Evolutionary conservation across 2,888 invertebrate species (phyloP).

Genomic region (Microdon myrmicae): DNA sequence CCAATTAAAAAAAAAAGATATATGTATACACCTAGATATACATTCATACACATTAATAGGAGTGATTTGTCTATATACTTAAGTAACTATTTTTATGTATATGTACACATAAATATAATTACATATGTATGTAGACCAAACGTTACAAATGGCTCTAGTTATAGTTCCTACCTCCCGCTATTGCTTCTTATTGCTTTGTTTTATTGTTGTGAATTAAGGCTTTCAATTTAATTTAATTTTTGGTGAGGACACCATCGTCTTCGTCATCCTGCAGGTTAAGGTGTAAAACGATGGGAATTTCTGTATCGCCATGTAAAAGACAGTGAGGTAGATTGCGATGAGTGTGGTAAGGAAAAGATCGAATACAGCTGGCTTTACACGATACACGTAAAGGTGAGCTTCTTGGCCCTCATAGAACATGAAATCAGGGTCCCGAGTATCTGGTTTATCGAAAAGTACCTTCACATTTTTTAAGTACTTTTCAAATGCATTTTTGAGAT

Average conservation of each 20-base stretch:
- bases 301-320: slow-evolving; percentile 84
- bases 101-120: too few species aligned
- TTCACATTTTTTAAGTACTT: slow-evolving; percentile 84
- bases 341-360: slow-evolving; percentile 91
- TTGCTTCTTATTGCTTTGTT: too few species aligned
- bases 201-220: too few species aligned
- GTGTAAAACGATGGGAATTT: slow-evolving; percentile 76
- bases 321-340: slow-evolving; percentile 84
- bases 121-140: too few species aligned
- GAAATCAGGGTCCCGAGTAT: slow-evolving; percentile 92
- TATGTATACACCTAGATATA: too few species aligned
- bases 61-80: too few species aligned
- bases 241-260: slow-evolving; percentile 52
- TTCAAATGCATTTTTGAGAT: slow-evolving; percentile 77
- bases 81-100: too few species aligned
- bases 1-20: too few species aligned
- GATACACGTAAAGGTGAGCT: slow-evolving; percentile 86
- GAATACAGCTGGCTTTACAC: slow-evolving; percentile 97
- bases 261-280: slow-evolving; percentile 70
- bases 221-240: slow-evolving; percentile 55
- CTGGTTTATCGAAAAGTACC: slow-evolving; percentile 75
- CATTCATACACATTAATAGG: too few species aligned
- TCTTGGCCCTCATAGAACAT: slow-evolving; percentile 87
- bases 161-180: too few species aligned
- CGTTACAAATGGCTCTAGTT: too few species aligned